Evolutionary conservation across 2,113 vertebrate species (phyloP).

Genomic region (Myiozetetes cayanensis): DNA sequence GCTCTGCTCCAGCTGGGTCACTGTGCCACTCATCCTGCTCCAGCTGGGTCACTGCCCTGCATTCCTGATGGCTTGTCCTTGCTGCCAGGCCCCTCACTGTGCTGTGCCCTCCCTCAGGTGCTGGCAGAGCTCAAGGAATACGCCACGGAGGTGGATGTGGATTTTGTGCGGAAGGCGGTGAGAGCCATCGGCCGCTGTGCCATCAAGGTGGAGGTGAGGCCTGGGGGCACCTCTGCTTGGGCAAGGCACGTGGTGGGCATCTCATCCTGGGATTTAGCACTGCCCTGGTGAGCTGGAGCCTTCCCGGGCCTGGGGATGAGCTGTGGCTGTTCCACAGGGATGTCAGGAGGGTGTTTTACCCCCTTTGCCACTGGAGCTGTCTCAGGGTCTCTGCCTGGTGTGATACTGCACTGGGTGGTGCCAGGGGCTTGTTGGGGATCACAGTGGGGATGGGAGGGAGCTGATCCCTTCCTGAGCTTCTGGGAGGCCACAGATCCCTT

Average conservation of each 20-base stretch:
- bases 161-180: slow-evolving; percentile 96
- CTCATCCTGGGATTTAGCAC: not conserved
- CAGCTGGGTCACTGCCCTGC: rapidly evolving
- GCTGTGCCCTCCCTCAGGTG: slow-evolving; percentile 74
- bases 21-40: not conserved
- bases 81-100: not conserved
- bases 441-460: not conserved
- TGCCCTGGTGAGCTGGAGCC: rapidly evolving
- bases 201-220: slow-evolving; percentile 96
- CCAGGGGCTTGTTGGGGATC: not conserved
- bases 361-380: not conserved
- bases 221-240: not conserved
- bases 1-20: rapidly evolving
- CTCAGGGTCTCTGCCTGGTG: not conserved
- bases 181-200: slow-evolving; percentile 96
- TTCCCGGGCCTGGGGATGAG: not conserved
- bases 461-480: rapidly evolving
- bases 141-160: slow-evolving; percentile 96
- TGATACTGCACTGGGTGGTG: not conserved
- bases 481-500: not conserved
- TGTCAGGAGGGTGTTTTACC: not conserved
- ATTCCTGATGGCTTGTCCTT: not conserved
- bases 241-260: rapidly evolving
- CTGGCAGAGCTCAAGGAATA: slow-evolving; percentile 97
- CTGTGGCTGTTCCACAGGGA: rapidly evolving